phyloP scores from a whole-genome alignment of 2,113 vertebrate genomes.

The Varanus komodoensis region DNA sequence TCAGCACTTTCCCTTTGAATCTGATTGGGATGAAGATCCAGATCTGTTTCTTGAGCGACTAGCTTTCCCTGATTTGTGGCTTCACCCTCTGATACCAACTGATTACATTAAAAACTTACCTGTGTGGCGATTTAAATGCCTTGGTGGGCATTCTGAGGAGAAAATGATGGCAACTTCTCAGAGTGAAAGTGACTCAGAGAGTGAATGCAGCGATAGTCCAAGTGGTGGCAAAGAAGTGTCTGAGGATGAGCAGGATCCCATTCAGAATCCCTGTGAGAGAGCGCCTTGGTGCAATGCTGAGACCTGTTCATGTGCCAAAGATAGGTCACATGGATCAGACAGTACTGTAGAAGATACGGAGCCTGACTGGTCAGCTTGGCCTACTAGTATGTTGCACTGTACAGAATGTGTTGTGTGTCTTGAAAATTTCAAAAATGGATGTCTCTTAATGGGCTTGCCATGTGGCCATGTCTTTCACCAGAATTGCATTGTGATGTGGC shows the following conservation, averaged over 20 bases:
- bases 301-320: conserved; percentile 63
- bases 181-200: conserved; percentile 80
- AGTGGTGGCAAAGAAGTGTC: conserved; percentile 57
- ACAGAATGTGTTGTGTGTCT: conserved; percentile 97
- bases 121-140: conserved; percentile 87
- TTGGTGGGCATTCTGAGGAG: conserved; percentile 59
- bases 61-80: conserved; percentile 96
- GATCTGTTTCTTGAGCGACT: conserved; percentile 90
- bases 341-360: conserved; percentile 61
- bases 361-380: conserved; percentile 89
- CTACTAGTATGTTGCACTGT: conserved; percentile 85
- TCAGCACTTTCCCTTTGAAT: conserved; percentile 90
- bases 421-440: conserved; percentile 88
- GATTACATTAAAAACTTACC: conserved; percentile 95
- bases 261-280: background rate
- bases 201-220: conserved; percentile 70
- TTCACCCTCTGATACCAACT: conserved; percentile 90
- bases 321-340: conserved; percentile 49
- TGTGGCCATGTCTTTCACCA: conserved; percentile 98
- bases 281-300: conserved; percentile 33
- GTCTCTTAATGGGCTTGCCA: conserved; percentile 91
- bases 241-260: conserved; percentile 58
- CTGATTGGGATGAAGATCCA: conserved; percentile 95
- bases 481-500: conserved; percentile 94
- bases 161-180: conserved; percentile 72